A percentile compares a stretch with the other conserved stretches of the same genome.
These are phyloP conservation scores for Zeus faber DNA, from an alignment of 2,113 vertebrate species.

Conservation along the genomic window DNA sequence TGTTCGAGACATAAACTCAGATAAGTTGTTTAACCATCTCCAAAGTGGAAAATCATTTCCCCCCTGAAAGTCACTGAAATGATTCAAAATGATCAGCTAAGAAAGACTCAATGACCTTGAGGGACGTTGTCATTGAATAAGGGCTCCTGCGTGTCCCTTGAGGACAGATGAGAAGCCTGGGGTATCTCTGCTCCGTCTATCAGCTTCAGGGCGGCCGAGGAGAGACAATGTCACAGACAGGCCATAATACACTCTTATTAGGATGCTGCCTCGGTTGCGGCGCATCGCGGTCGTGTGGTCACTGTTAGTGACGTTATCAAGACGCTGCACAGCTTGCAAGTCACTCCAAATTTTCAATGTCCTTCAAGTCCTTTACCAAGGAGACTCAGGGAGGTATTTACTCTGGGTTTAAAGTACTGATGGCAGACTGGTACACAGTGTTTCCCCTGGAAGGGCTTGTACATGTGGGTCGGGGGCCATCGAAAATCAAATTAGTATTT, in stretches of 20 bases:
- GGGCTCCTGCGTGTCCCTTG: background rate
- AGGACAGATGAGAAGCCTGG: no score
- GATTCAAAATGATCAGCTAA: background rate
- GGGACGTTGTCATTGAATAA: background rate
- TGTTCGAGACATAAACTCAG: no score
- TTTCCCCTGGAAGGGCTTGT: no score
- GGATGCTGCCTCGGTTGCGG: background rate
- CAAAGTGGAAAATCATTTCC: background rate
- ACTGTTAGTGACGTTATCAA: background rate
- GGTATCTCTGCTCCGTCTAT: background rate
- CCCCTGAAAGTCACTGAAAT: background rate
- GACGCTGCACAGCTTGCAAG: background rate
- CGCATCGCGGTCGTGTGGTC: background rate
- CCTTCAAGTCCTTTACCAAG: no score
- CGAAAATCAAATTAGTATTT: no score
- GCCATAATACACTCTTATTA: background rate
- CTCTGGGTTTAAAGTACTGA: no score
- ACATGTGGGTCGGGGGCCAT: no score
- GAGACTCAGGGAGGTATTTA: no score
- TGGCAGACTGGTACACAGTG: no score
- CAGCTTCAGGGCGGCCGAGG: background rate
- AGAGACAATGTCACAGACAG: background rate
- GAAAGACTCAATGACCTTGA: background rate
- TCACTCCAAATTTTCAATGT: no score
- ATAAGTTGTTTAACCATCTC: no score